Conservation (phyloP, 1,140 invertebrate genomes). For the Chrysomallon squamiferum region DNA sequence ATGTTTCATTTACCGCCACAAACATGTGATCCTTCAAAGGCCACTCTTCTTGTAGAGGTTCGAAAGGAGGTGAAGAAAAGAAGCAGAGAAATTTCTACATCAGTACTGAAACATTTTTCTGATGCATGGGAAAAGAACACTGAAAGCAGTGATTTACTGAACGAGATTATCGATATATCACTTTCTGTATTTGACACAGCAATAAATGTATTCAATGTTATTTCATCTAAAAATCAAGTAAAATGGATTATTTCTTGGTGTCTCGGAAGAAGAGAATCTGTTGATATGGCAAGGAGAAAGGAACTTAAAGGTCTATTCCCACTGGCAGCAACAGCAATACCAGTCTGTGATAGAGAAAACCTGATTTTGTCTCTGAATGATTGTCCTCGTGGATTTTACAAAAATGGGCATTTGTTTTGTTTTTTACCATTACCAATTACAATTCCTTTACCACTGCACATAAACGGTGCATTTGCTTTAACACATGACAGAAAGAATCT, state of each 20-base stretch:
- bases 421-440: slow-evolving; percentile 37
- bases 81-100: not conserved
- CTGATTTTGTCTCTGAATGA: not conserved
- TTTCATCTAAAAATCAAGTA: not conserved
- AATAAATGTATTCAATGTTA: not conserved
- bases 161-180: not conserved
- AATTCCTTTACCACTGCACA: slow-evolving; percentile 23
- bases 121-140: not conserved
- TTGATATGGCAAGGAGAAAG: not conserved
- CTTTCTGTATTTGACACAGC: not conserved
- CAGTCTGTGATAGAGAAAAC: not conserved
- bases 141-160: not conserved
- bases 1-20: slow-evolving; percentile 40
- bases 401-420: slow-evolving; percentile 18
- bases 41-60: not conserved
- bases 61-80: not conserved
- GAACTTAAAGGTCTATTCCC: not conserved
- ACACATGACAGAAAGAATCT: slow-evolving; percentile 27
- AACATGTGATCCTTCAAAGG: not conserved
- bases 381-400: not conserved
- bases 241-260: not conserved
- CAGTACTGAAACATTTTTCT: not conserved
- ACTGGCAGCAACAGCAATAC: not conserved
- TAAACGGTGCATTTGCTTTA: slow-evolving; percentile 43
- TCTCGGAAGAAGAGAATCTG: not conserved